phyloP scores from a whole-genome alignment of 1,140 invertebrate genomes.

The Apocrypta bakeri region DNA sequence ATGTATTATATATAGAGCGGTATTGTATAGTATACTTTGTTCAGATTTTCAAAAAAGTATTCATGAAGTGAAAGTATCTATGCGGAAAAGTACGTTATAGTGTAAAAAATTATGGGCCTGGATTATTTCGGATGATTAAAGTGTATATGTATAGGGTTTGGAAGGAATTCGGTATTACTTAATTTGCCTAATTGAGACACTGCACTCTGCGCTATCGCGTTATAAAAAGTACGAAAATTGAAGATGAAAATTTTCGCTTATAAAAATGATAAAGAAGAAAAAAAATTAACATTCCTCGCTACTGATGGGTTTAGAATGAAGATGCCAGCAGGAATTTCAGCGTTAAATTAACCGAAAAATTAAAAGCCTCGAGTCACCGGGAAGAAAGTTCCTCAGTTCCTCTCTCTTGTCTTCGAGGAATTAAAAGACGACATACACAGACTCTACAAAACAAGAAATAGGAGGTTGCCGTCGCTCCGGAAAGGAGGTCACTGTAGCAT shows the following conservation, averaged over 20 bases:
- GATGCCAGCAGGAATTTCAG: neutral
- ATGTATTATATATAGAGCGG: too few species aligned
- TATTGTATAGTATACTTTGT: too few species aligned
- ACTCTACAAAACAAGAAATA: neutral
- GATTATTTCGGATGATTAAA: neutral
- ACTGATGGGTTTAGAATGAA: neutral
- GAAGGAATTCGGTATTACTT: neutral
- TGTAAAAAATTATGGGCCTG: neutral
- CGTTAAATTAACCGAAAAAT: neutral
- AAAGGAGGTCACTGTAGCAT: constrained; percentile 3
- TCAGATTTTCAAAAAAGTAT: neutral
- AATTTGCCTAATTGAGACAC: neutral
- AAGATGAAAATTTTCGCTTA: too few species aligned
- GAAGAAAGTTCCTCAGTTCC: neutral
- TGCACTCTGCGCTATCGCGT: neutral
- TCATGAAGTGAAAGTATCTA: neutral
- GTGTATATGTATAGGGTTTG: neutral
- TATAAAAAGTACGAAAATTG: too few species aligned
- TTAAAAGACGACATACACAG: constrained; percentile 8
- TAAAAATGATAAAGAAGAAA: too few species aligned
- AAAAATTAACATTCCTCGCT: too few species aligned
- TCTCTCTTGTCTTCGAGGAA: neutral
- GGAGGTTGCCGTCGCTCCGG: neutral
- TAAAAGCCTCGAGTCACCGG: neutral
- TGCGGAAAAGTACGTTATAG: neutral